Evolutionary conservation across 2,113 vertebrate genomes (phyloP).

Genomic region (Pedionomus torquatus): DNA sequence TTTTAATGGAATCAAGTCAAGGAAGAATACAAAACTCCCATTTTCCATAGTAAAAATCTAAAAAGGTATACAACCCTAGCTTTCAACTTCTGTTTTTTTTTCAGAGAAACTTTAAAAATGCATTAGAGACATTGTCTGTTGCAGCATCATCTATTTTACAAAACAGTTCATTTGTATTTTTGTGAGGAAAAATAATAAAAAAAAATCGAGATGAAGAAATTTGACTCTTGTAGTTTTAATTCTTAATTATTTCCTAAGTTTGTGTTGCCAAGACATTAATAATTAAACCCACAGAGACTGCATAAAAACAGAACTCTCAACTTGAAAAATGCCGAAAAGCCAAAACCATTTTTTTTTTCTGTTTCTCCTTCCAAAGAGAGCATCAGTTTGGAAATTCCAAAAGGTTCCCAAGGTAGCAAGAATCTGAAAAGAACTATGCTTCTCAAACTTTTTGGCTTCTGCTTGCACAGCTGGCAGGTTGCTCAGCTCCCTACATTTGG

Average conservation of each 20-base stretch:
- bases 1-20: neutral
- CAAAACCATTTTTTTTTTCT: fast-evolving
- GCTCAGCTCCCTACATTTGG: neutral
- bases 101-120: neutral
- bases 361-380: neutral
- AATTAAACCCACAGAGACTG: slow-evolving; percentile 5
- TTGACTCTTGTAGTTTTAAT: neutral
- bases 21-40: neutral
- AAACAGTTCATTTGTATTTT: neutral
- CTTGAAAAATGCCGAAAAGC: neutral
- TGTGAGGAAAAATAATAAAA: neutral
- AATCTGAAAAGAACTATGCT: neutral
- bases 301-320: neutral
- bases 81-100: fast-evolving
- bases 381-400: neutral
- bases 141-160: neutral
- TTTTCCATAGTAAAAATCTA: neutral
- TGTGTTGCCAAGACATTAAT: neutral
- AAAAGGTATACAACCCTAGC: neutral
- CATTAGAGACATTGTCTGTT: neutral
- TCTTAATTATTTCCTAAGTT: neutral
- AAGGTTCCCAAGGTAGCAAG: neutral
- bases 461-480: neutral
- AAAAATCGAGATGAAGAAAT: neutral
- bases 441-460: neutral